Base-by-base conservation (phyloP, 2,113 vertebrate genomes). In the Lonchura striata region DNA sequence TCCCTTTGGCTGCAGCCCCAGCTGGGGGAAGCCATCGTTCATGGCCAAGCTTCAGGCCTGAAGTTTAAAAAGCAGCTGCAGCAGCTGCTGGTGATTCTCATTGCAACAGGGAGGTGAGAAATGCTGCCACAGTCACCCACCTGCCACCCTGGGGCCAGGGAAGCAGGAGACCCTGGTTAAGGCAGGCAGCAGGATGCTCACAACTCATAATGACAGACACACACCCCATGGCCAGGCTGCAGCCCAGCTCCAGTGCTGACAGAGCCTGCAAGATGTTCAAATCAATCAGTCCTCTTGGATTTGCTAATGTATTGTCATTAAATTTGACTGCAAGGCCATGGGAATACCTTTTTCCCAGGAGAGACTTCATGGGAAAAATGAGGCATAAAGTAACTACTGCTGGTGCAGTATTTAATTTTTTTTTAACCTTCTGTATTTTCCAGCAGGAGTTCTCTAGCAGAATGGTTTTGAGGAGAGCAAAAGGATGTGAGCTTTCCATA, bases 241-340 rank as follows among this genome's bases (percentile, higher is more conserved):
- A 83, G 44, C 28, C 42, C 74, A 35, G 41, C n/a, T 49, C 65
- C 30, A 31, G 53, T 1, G 9, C 10, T 0, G 0, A 39, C 8
- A 53, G 13, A 56, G 22, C 5, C 20, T 46, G 5, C 2, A 59
- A 75, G 41, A 6, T 14, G 4, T 19, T 84, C 82, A 80, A 35
- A 69, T 20, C 17, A 37, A 35, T 21, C 13, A 37, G 0, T 50
- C 10, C 18, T 44, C 42, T 27, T 30, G 11, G 46, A 4, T 87
- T 77, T 64, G 27, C 54, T 52, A 54, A 22, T 9, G 4, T 30
- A 8, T 2, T 37, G 20, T 20, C 39, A 77, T 19, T 35, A 63
- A 27, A 49, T 50, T 22, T 54, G 17, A 71, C 33, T 49, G 23
- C 53, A 59, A 65, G 64, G 37, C 60, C 60, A 52, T 1, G 4